Evolutionary conservation across 2,888 invertebrate species (phyloP).

Genomic region (Drosophila helvetica): DNA sequence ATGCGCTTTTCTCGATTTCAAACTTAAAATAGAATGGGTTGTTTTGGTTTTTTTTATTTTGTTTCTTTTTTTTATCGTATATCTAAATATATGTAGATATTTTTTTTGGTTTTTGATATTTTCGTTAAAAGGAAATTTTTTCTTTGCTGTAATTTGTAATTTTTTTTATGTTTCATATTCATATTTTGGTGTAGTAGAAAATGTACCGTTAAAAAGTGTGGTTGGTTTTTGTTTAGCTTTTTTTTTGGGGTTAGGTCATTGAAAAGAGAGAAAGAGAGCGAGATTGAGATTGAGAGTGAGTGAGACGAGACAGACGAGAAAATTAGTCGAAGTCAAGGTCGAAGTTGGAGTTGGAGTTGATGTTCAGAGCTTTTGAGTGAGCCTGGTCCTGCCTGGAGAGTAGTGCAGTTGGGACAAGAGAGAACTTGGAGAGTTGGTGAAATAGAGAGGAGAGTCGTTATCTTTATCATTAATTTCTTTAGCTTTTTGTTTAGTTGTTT

Average conservation of each 20-base stretch:
- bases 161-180: constrained; percentile 29
- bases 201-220: constrained; percentile 63
- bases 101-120: constrained; percentile 22
- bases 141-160: constrained; percentile 26
- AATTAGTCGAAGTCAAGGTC: constrained; percentile 43
- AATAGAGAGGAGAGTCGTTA: constrained; percentile 19
- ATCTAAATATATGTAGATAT: constrained; percentile 28
- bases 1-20: constrained; percentile 16
- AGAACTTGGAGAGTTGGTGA: constrained; percentile 5
- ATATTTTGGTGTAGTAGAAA: constrained; percentile 66
- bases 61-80: constrained; percentile 14
- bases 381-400: background rate
- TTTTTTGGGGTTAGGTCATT: constrained; percentile 36
- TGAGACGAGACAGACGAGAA: constrained; percentile 46
- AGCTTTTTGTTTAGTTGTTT: constrained; percentile 29
- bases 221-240: constrained; percentile 5
- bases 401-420: constrained; percentile 26
- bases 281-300: constrained; percentile 37
- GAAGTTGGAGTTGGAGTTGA: constrained; percentile 40
- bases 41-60: background rate
- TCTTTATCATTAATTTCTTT: constrained; percentile 25
- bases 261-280: constrained; percentile 40
- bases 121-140: constrained; percentile 37
- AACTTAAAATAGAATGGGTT: constrained; percentile 15
- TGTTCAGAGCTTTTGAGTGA: constrained; percentile 24